These are phyloP conservation scores for Asarcornis scutulata DNA, from an alignment of 2,113 vertebrate species.

Conservation along the genomic window DNA sequence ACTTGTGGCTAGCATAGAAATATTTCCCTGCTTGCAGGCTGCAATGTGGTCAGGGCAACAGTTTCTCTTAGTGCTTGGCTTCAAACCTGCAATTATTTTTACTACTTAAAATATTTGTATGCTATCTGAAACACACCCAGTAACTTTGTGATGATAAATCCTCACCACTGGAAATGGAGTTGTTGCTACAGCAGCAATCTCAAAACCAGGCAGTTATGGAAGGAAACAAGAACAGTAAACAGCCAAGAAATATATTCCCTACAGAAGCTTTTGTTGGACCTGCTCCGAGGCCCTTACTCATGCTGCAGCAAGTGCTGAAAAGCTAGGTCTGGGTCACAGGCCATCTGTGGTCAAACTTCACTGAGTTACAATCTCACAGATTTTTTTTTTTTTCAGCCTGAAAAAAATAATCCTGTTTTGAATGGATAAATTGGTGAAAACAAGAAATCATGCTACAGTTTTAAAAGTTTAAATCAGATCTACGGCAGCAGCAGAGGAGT, in stretches of 20 bases:
- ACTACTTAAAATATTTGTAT: not conserved
- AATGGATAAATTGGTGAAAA: not conserved
- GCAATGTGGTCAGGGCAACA: not conserved
- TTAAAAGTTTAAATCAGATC: not conserved
- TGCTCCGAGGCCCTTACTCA: constrained; percentile 4
- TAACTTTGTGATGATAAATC: not conserved
- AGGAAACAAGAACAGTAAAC: not conserved
- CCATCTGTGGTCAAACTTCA: not conserved
- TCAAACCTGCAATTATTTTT: not conserved
- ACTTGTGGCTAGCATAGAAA: not conserved
- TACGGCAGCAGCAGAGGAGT: not conserved
- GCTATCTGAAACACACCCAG: not conserved
- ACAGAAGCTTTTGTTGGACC: not conserved
- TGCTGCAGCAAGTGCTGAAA: not conserved
- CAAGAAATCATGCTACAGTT: not conserved
- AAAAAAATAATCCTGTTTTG: not conserved
- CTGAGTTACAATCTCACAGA: not conserved
- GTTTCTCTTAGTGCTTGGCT: not conserved
- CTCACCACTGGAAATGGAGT: not conserved
- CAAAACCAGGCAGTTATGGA: not conserved
- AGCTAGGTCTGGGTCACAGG: not conserved
- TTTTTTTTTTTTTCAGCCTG: not conserved
- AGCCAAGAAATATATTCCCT: not conserved
- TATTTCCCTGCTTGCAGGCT: not conserved
- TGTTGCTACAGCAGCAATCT: not conserved